Conservation (phyloP, 35 echinoderm and acorn worm genomes). For the Strongylocentrotus purpuratus region DNA sequence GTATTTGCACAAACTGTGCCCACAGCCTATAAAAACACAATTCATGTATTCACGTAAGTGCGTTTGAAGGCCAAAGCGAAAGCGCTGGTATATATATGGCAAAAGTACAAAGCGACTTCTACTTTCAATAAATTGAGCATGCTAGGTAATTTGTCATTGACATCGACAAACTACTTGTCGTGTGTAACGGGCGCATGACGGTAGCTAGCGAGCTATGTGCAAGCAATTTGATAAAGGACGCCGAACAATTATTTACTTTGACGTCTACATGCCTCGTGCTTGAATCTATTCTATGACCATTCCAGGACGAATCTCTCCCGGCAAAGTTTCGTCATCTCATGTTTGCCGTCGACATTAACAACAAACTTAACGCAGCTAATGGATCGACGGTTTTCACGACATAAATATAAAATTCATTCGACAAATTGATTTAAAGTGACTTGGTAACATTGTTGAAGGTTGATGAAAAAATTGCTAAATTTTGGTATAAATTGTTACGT, state of each 20-base stretch:
- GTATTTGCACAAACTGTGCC: neutral
- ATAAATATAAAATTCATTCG: no score
- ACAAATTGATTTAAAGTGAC: no score
- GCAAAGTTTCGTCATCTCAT: no score
- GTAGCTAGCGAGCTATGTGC: neutral
- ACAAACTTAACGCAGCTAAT: no score
- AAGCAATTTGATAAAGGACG: neutral
- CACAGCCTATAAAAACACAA: neutral
- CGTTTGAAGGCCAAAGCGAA: neutral
- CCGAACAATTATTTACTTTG: neutral
- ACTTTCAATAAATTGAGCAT: slow-evolving; percentile 1
- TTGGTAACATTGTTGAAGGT: no score
- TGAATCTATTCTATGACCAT: no score
- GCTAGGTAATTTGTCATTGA: neutral
- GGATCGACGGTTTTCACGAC: no score
- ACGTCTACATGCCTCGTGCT: no score
- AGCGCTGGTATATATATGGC: neutral
- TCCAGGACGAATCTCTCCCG: no score
- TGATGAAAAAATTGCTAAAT: no score
- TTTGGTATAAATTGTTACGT: no score
- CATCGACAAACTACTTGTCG: neutral
- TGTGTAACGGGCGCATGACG: neutral
- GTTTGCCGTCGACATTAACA: no score
- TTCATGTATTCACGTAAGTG: neutral
- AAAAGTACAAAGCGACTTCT: neutral